phyloP scores from a whole-genome alignment of 2,888 invertebrate species.

The Mesoligia furuncula region DNA sequence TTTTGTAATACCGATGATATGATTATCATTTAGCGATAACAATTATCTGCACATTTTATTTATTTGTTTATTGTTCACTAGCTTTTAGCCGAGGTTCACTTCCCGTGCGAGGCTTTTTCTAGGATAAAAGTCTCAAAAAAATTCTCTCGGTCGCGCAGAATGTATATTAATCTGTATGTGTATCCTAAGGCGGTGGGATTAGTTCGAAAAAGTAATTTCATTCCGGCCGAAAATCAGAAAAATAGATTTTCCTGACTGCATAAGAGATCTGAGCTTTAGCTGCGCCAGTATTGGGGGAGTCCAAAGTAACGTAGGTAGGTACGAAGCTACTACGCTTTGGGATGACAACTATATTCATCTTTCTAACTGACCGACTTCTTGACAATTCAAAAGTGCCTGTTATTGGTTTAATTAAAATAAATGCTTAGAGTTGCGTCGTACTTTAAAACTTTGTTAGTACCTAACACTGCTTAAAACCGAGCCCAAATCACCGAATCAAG shows the following conservation, averaged over 20 bases:
- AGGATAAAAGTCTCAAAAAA: neutral
- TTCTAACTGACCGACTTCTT: neutral
- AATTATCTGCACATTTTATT: constrained; percentile 16
- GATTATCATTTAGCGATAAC: constrained; percentile 28
- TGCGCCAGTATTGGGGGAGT: neutral
- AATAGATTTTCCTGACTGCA: neutral
- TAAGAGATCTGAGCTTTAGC: neutral
- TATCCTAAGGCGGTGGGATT: neutral
- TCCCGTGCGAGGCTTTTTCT: neutral
- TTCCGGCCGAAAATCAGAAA: neutral
- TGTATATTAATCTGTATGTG: neutral
- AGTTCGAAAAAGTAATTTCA: neutral
- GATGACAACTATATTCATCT: neutral
- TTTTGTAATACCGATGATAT: constrained; percentile 25
- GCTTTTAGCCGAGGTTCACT: neutral
- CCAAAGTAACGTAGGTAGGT: neutral
- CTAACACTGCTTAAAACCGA: neutral
- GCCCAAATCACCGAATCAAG: neutral
- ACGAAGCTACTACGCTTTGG: neutral
- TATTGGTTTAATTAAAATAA: neutral
- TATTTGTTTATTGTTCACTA: constrained; percentile 11
- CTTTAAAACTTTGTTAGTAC: neutral
- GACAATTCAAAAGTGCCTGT: neutral
- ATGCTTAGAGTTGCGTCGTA: neutral
- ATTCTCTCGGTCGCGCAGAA: neutral